Evolutionary conservation across 2,888 invertebrate species (phyloP).

Genomic region (Nephrotoma appendiculata): DNA sequence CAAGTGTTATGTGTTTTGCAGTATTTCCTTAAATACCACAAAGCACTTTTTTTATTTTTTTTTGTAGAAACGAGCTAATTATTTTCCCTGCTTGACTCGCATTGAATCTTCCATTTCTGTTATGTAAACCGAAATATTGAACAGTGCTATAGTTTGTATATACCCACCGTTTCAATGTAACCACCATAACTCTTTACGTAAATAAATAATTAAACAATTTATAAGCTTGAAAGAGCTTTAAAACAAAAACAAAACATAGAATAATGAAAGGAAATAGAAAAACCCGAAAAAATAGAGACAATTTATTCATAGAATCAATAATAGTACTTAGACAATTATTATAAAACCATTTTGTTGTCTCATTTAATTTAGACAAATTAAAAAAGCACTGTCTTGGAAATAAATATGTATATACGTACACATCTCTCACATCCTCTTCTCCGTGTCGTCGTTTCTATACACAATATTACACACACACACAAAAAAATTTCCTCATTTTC

Average conservation of each 20-base stretch:
- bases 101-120: background rate
- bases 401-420: background rate
- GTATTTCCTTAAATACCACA: background rate
- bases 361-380: background rate
- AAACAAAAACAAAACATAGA: background rate
- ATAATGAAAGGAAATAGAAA: background rate
- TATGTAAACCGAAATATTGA: background rate
- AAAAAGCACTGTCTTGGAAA: background rate
- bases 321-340: background rate
- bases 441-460: background rate
- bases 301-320: background rate
- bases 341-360: background rate
- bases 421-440: background rate
- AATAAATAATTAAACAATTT: background rate
- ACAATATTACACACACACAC: too few species aligned
- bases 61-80: background rate
- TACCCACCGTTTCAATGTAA: background rate
- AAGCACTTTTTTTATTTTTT: background rate
- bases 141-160: too few species aligned
- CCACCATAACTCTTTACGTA: background rate
- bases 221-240: background rate
- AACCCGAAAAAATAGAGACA: background rate
- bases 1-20: too few species aligned
- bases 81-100: background rate
- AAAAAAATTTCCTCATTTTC: background rate